Conservation (phyloP, 2,888 invertebrate genomes). For the Synergus gifuensis region DNA sequence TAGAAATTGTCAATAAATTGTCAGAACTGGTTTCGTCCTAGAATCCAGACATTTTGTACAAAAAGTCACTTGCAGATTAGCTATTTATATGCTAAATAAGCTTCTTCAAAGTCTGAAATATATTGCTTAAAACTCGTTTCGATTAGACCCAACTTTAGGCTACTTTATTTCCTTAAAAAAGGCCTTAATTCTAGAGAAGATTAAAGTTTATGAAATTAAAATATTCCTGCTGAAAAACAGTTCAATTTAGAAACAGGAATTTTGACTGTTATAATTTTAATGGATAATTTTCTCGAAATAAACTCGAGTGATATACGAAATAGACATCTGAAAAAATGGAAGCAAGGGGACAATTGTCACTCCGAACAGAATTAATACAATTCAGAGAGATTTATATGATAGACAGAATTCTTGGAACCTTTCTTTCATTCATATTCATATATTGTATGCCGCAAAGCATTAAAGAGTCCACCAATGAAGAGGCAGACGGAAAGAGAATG, state of each 20-base stretch:
- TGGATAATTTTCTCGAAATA: background rate
- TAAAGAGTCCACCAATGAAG: conserved; percentile 58
- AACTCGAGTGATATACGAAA: background rate
- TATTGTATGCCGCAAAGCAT: conserved; percentile 54
- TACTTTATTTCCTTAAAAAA: background rate
- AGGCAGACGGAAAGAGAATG: conserved; percentile 58
- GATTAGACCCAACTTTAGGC: background rate
- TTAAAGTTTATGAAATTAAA: background rate
- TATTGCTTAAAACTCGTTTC: background rate
- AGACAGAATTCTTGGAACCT: conserved; percentile 58
- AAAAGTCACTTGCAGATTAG: background rate
- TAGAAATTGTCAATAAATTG: background rate
- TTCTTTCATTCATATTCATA: conserved; percentile 62
- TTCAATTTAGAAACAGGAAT: too few species aligned
- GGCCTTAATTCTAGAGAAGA: background rate
- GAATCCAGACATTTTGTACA: background rate
- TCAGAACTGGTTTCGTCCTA: background rate
- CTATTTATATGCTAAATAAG: conserved; percentile 8
- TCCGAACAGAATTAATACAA: conserved; percentile 18
- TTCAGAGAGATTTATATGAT: conserved; percentile 21
- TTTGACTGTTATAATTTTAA: background rate
- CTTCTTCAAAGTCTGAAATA: background rate
- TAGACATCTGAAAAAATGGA: background rate
- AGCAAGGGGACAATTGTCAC: background rate
- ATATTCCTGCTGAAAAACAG: background rate